Evolutionary conservation across 2,797 vertebrate genomes (phyloP).

Genomic region (Diceros bicornis): DNA sequence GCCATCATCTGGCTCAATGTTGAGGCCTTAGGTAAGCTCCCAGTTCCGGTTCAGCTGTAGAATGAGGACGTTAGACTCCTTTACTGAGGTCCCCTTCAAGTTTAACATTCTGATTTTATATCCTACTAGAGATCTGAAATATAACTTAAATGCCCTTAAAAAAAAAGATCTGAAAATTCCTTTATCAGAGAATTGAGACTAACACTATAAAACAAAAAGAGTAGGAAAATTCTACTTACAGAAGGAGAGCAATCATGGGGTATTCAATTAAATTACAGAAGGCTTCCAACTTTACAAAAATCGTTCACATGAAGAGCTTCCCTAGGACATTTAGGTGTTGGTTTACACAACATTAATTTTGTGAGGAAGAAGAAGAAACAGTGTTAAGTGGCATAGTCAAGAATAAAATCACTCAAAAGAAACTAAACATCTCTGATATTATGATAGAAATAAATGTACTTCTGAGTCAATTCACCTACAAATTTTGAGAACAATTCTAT

Average conservation of each 20-base stretch:
- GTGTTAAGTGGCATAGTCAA: background rate
- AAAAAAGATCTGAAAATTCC: background rate
- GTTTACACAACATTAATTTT: background rate
- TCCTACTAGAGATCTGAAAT: background rate
- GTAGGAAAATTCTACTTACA: background rate
- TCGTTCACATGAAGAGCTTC: background rate
- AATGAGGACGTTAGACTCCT: background rate
- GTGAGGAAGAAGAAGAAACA: constrained; percentile 25
- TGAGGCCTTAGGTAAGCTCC: background rate
- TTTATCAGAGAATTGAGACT: background rate
- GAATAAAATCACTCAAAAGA: constrained; percentile 46
- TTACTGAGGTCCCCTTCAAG: background rate
- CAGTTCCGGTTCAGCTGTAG: background rate
- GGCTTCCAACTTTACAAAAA: background rate
- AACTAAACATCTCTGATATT: background rate
- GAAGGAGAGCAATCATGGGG: background rate
- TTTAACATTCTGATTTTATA: background rate
- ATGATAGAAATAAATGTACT: constrained; percentile 18
- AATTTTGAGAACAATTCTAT: background rate
- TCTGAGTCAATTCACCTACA: background rate
- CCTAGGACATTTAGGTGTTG: background rate
- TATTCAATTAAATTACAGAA: background rate
- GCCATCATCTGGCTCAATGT: background rate
- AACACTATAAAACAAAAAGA: background rate
- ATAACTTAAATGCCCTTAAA: background rate